phyloP scores from a whole-genome alignment of 2,113 vertebrate species.

The Rhombomys opimus region DNA sequence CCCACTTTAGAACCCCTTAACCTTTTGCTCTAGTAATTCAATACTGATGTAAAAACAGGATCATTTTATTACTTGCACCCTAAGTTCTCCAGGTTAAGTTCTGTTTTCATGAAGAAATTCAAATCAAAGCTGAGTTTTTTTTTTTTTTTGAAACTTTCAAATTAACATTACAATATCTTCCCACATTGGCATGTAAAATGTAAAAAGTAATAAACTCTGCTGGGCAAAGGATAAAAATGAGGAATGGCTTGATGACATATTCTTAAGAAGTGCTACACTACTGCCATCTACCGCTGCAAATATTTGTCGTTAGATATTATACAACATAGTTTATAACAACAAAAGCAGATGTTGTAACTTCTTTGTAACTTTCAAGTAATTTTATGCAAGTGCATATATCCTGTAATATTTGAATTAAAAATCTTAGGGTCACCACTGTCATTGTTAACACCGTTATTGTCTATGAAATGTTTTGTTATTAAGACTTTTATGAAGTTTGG shows the following conservation, averaged over 20 bases:
- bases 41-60: neutral
- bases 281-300: slow-evolving; percentile 54
- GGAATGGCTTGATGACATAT: neutral
- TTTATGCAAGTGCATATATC: neutral
- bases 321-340: neutral
- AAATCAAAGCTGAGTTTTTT: slow-evolving; percentile 6
- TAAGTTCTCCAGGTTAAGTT: neutral
- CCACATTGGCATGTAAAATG: slow-evolving; percentile 27
- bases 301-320: neutral
- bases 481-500: slow-evolving; percentile 27
- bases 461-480: slow-evolving; percentile 29
- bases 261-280: slow-evolving; percentile 6
- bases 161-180: slow-evolving; percentile 47
- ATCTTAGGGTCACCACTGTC: neutral
- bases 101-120: neutral
- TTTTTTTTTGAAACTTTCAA: neutral
- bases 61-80: neutral
- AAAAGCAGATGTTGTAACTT: neutral
- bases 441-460: neutral
- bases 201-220: neutral
- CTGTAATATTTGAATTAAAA: neutral
- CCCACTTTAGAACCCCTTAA: neutral
- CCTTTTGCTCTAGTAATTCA: neutral
- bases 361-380: neutral
- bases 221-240: neutral